phyloP scores from a whole-genome alignment of 2,113 vertebrate genomes.

The Poeciliopsis turrubarensis region DNA sequence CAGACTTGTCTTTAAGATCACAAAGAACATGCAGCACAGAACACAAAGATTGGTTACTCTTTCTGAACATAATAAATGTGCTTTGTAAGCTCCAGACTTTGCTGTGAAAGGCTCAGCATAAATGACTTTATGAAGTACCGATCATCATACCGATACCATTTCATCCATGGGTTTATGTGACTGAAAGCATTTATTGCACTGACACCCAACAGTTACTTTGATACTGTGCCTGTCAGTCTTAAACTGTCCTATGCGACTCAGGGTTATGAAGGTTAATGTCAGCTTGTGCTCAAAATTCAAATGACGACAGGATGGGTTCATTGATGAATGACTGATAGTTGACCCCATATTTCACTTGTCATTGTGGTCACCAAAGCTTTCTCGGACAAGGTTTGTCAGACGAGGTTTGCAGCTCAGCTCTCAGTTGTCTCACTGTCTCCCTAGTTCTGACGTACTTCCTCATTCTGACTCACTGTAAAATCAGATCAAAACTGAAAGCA shows the following conservation, averaged over 20 bases:
- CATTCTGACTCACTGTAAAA: slow-evolving; percentile 43
- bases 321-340: slow-evolving; percentile 79
- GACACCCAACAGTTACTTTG: slow-evolving; percentile 75
- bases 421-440: slow-evolving; percentile 59
- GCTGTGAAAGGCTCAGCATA: slow-evolving; percentile 31
- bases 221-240: slow-evolving; percentile 75
- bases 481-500: slow-evolving; percentile 60
- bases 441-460: slow-evolving; percentile 60
- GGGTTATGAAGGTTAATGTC: slow-evolving; percentile 76
- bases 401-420: slow-evolving; percentile 71
- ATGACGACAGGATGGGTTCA: slow-evolving; percentile 72
- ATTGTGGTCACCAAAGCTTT: slow-evolving; percentile 67
- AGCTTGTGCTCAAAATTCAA: slow-evolving; percentile 74
- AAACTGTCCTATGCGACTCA: slow-evolving; percentile 58
- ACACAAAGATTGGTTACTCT: slow-evolving; percentile 54
- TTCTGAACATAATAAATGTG: slow-evolving; percentile 41
- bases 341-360: slow-evolving; percentile 78
- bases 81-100: slow-evolving; percentile 32
- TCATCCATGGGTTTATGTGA: slow-evolving; percentile 71
- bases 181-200: slow-evolving; percentile 76
- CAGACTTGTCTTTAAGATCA: slow-evolving; percentile 10
- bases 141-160: slow-evolving; percentile 58
- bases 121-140: slow-evolving; percentile 67
- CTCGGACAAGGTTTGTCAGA: slow-evolving; percentile 74
- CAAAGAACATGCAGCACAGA: slow-evolving; percentile 27